Evolutionary conservation across 2,888 invertebrate species (phyloP).

Genomic region (Epiblema foenella): DNA sequence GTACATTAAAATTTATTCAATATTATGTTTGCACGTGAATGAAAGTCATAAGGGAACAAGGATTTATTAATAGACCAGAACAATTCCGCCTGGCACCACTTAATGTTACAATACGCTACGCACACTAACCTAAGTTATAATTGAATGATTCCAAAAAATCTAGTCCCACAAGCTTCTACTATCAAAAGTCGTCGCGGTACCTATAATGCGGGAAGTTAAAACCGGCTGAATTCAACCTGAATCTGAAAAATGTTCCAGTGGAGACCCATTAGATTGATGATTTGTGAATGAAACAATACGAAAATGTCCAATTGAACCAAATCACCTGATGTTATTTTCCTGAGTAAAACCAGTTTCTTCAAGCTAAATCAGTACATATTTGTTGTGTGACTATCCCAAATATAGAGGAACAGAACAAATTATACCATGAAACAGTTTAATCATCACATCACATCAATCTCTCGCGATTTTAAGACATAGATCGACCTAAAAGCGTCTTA

Average conservation of each 20-base stretch:
- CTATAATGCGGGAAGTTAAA: slow-evolving; percentile 6
- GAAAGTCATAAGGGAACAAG: slow-evolving; percentile 21
- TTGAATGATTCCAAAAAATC: slow-evolving; percentile 10
- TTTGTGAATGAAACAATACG: slow-evolving; percentile 22
- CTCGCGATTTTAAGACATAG: slow-evolving; percentile 30
- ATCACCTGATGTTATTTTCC: slow-evolving; percentile 18
- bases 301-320: slow-evolving; percentile 25
- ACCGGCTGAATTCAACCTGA: slow-evolving; percentile 9
- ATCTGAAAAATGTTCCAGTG: slow-evolving; percentile 12
- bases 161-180: slow-evolving; percentile 9
- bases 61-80: slow-evolving; percentile 4
- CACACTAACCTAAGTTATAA: slow-evolving; percentile 19
- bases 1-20: slow-evolving; percentile 22
- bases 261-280: slow-evolving; percentile 30
- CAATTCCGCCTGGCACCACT: slow-evolving; percentile 15
- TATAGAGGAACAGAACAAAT: slow-evolving; percentile 34
- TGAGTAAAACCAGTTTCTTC: slow-evolving; percentile 12
- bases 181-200: slow-evolving; percentile 9
- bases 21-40: slow-evolving; percentile 14
- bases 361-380: slow-evolving; percentile 9
- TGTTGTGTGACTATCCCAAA: slow-evolving; percentile 24
- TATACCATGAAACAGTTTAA: slow-evolving; percentile 28
- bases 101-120: slow-evolving; percentile 22
- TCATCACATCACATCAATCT: slow-evolving; percentile 29
- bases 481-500: slow-evolving; percentile 33